phyloP scores from a whole-genome alignment of 2,113 vertebrate genomes.

The Propithecus coquereli region DNA sequence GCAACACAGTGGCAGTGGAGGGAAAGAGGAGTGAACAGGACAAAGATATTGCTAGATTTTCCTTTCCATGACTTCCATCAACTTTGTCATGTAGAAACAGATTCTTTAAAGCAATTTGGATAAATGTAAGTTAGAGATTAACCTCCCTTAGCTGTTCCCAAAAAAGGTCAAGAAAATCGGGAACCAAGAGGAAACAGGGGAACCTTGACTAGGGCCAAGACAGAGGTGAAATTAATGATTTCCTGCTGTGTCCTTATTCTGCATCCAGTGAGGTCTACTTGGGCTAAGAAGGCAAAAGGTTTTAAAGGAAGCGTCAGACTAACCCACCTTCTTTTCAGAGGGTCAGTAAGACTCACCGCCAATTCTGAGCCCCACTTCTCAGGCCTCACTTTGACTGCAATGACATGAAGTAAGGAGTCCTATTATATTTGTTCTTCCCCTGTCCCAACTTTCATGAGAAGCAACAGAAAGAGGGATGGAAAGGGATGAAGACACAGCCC shows the following conservation, averaged over 20 bases:
- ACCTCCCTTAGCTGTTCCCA: neutral
- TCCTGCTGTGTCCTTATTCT: neutral
- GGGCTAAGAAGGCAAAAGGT: neutral
- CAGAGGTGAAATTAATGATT: neutral
- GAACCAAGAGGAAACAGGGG: neutral
- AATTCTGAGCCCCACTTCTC: neutral
- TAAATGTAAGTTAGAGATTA: neutral
- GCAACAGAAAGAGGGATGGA: neutral
- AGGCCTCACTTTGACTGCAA: neutral
- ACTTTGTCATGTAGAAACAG: neutral
- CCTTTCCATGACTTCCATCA: neutral
- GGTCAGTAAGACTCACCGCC: too few species aligned
- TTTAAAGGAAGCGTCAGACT: neutral
- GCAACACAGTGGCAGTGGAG: neutral
- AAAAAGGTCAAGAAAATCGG: neutral
- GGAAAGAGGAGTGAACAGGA: neutral
- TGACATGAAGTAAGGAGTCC: neutral
- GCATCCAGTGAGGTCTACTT: neutral
- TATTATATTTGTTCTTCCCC: neutral
- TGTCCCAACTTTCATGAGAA: neutral
- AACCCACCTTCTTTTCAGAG: neutral
- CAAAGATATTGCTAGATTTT: neutral
- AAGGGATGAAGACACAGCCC: neutral
- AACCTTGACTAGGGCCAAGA: neutral
- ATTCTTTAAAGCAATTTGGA: neutral